These are phyloP conservation scores for Eudasyphora cyanicolor DNA, from an alignment of 2,888 invertebrate genomes.

Conservation along the genomic window DNA sequence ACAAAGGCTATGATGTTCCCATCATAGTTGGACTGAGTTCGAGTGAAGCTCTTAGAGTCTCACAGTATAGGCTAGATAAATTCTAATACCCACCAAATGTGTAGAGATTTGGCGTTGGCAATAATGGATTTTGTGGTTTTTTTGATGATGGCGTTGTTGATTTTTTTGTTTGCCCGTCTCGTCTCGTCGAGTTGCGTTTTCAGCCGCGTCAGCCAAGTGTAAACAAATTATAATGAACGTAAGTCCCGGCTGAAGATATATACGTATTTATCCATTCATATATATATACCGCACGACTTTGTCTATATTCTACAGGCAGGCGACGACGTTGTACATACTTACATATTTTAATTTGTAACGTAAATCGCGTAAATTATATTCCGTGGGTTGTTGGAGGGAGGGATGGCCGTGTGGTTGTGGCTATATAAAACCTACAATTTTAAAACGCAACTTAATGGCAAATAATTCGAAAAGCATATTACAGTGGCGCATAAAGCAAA, in stretches of 20 bases:
- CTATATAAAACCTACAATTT: background rate
- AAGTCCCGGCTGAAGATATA: background rate
- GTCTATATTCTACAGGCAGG: background rate
- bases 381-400: too few species aligned
- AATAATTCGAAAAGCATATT: conserved; percentile 13
- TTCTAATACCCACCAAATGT: conserved; percentile 45
- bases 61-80: conserved; percentile 52
- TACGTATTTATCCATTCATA: background rate
- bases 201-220: background rate
- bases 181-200: background rate
- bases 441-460: conserved; percentile 14
- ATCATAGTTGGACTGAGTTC: background rate
- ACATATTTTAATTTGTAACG: conserved; percentile 59
- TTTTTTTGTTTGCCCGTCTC: background rate
- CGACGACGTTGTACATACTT: conserved; percentile 13
- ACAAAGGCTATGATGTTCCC: too few species aligned
- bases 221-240: conserved; percentile 5
- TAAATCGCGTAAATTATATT: background rate
- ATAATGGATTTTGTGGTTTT: conserved; percentile 62
- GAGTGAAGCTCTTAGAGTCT: conserved; percentile 40
- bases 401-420: background rate
- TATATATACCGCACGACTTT: background rate
- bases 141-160: conserved; percentile 10
- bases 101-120: conserved; percentile 56
- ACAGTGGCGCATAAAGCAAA: conserved; percentile 3